Conservation (phyloP, 2,888 invertebrate genomes). For the Agelastica alni region DNA sequence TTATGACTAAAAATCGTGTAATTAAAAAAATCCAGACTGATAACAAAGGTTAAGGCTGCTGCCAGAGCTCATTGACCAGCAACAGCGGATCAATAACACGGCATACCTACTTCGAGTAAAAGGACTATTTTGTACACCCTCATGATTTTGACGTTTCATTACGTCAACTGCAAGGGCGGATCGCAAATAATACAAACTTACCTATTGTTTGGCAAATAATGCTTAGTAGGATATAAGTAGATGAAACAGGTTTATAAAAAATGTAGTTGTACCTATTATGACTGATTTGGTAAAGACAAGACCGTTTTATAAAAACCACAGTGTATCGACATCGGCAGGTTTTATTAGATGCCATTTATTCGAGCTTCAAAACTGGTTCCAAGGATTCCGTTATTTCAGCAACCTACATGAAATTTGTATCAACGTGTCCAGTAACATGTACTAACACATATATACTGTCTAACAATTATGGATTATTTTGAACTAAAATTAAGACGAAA, state of each 20-base stretch:
- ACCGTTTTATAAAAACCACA: constrained; percentile 16
- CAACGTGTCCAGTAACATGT: not conserved
- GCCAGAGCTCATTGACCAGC: constrained; percentile 38
- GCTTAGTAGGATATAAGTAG: too few species aligned
- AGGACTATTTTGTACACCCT: constrained; percentile 28
- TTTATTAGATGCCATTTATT: constrained; percentile 18
- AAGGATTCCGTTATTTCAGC: constrained; percentile 27
- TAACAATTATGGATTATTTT: too few species aligned
- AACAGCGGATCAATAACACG: constrained; percentile 29
- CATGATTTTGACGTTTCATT: constrained; percentile 27
- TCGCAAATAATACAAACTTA: not conserved
- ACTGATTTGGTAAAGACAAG: constrained; percentile 22
- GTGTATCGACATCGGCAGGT: constrained; percentile 17
- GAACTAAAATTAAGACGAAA: too few species aligned
- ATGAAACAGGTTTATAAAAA: too few species aligned
- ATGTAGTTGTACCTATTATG: not conserved
- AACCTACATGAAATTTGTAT: constrained; percentile 20
- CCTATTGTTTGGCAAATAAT: too few species aligned
- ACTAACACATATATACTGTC: too few species aligned
- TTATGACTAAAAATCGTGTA: constrained; percentile 6
- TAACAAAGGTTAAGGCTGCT: constrained; percentile 23
- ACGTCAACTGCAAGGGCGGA: constrained; percentile 14
- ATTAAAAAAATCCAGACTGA: constrained; percentile 11
- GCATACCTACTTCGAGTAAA: constrained; percentile 16
- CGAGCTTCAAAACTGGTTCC: constrained; percentile 32